A percentile compares a stretch with the other conserved stretches of the same genome.
phyloP scores from a whole-genome alignment of 2,113 vertebrate genomes.

The Alligator sinensis region DNA sequence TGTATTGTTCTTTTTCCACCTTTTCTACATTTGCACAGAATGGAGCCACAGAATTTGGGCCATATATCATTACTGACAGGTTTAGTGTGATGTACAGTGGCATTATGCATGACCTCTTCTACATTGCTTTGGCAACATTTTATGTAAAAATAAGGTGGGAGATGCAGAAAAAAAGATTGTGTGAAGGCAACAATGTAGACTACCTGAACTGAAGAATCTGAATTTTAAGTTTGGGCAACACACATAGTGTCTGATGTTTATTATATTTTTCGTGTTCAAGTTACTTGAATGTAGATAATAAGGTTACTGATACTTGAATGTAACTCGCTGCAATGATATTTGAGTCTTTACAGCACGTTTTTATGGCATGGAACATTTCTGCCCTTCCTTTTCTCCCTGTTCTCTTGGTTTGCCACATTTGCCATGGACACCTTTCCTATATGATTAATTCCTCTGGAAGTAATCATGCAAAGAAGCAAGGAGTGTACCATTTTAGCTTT shows the following conservation, averaged over 20 bases:
- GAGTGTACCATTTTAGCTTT: background rate
- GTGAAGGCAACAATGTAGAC: background rate
- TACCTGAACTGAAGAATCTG: background rate
- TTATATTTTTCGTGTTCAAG: too few relatives aligned
- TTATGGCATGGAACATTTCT: background rate
- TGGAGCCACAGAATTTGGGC: background rate
- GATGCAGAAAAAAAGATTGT: background rate
- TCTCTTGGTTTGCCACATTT: background rate
- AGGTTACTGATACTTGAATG: background rate
- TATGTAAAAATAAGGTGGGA: background rate
- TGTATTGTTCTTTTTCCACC: background rate
- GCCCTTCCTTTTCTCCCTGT: too few relatives aligned
- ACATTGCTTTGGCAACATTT: background rate
- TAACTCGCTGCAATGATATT: background rate
- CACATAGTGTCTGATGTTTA: too few relatives aligned
- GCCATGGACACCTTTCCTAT: background rate
- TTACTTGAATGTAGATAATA: too few relatives aligned
- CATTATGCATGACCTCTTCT: fast-evolving
- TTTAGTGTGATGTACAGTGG: background rate
- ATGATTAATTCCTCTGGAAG: too few relatives aligned
- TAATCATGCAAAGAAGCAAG: too few relatives aligned
- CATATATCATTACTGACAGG: background rate
- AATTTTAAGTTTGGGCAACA: background rate
- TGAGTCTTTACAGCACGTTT: background rate
- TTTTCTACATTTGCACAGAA: background rate